phyloP scores from a whole-genome alignment of 2,888 invertebrate genomes.

The Nysson spinosus region DNA sequence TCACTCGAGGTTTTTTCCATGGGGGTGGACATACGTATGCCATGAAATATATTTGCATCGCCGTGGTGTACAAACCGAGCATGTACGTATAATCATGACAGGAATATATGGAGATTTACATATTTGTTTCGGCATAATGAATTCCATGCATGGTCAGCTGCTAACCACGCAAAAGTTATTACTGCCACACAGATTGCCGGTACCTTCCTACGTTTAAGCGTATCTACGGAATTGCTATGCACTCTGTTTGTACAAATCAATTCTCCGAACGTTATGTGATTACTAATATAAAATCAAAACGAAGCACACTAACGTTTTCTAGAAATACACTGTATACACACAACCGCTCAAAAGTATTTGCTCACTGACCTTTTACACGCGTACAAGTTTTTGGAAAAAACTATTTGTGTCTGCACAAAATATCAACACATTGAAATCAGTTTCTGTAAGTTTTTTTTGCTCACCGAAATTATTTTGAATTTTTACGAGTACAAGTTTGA shows the following conservation, averaged over 20 bases:
- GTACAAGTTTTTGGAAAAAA: no score
- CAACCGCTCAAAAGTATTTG: no score
- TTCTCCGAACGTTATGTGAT: slow-evolving; percentile 19
- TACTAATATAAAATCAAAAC: slow-evolving; percentile 17
- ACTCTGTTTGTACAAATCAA: slow-evolving; percentile 39
- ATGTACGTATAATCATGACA: slow-evolving; percentile 25
- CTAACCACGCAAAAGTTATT: slow-evolving; percentile 62
- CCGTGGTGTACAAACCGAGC: slow-evolving; percentile 9
- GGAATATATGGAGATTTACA: slow-evolving; percentile 54
- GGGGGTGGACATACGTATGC: slow-evolving; percentile 19
- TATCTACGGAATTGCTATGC: slow-evolving; percentile 52
- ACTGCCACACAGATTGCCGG: slow-evolving; percentile 56
- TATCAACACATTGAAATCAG: no score
- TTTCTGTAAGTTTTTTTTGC: no score
- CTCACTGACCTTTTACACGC: no score
- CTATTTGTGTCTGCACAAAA: no score
- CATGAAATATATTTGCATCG: slow-evolving; percentile 38
- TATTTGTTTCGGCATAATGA: slow-evolving; percentile 57
- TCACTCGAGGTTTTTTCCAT: slow-evolving; percentile 36
- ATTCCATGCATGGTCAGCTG: slow-evolving; percentile 63
- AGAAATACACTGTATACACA: no score
- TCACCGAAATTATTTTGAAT: no score
- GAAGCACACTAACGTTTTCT: no score
- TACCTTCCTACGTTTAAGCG: slow-evolving; percentile 43
- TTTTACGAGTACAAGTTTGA: no score